Percentiles rank a stretch among this genome's conserved stretches.
These are phyloP conservation scores for Epicauta chinensis DNA, from an alignment of 1,140 invertebrate genomes.

Conservation along the genomic window DNA sequence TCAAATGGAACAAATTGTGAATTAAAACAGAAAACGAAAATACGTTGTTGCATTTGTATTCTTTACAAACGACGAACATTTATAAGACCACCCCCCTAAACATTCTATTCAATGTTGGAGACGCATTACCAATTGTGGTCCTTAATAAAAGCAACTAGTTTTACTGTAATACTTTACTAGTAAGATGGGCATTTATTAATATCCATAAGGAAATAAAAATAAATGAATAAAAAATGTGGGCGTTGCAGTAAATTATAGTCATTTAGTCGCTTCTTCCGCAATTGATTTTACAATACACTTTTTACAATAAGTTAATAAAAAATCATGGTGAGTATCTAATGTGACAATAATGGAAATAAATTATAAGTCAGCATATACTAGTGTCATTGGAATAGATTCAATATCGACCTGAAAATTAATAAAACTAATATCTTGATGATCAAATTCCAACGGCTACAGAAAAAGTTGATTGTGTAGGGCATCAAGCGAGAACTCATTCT, in stretches of 20 bases:
- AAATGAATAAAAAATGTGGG: conserved; percentile 10
- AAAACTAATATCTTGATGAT: too few species aligned
- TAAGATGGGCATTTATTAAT: not conserved
- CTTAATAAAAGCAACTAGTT: conserved; percentile 25
- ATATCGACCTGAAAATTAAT: too few species aligned
- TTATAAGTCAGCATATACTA: not conserved
- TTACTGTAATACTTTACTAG: conserved; percentile 15
- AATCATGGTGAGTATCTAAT: not conserved
- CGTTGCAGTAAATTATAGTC: conserved; percentile 9
- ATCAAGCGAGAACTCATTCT: too few species aligned
- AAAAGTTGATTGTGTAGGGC: too few species aligned
- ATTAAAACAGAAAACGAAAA: conserved; percentile 11
- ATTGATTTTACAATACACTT: conserved; percentile 4
- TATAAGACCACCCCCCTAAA: conserved; percentile 24
- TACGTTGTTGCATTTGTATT: conserved; percentile 13
- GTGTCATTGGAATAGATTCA: too few species aligned
- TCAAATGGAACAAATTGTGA: not conserved
- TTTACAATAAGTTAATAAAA: not conserved
- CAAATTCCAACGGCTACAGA: too few species aligned
- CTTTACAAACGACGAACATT: conserved; percentile 20
- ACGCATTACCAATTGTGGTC: conserved; percentile 29
- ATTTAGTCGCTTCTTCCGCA: not conserved
- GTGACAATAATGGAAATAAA: conserved; percentile 7
- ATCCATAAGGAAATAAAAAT: too few species aligned
- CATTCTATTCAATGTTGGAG: conserved; percentile 19